Conservation (phyloP, 2,797 vertebrate genomes). For the Falco biarmicus region DNA sequence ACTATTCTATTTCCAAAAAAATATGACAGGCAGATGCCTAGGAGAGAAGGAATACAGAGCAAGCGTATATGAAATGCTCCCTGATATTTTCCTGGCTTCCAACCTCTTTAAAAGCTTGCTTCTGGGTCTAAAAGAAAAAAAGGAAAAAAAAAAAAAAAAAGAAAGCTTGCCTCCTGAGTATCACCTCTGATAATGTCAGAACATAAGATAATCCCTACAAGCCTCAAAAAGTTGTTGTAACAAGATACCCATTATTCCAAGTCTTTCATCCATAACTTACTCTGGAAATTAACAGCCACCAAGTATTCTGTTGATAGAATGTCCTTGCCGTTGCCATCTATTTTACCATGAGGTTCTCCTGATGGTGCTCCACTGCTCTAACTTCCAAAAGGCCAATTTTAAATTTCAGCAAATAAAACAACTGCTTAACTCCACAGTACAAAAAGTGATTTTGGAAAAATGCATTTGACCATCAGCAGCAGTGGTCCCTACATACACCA, state of each 20-base stretch:
- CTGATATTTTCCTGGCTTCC: not conserved
- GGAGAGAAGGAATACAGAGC: not conserved
- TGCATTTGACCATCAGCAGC: not conserved
- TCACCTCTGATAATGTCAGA: not conserved
- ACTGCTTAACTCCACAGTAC: not conserved
- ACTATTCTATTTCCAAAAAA: not conserved
- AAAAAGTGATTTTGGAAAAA: conserved; percentile 7
- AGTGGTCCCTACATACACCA: not conserved
- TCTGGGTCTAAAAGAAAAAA: not conserved
- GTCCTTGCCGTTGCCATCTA: not conserved
- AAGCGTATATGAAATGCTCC: not conserved
- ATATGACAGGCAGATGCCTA: not conserved
- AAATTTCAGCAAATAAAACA: not conserved
- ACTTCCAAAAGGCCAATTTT: not conserved
- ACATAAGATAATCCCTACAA: not conserved
- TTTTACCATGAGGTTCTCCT: not conserved
- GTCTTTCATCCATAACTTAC: not conserved
- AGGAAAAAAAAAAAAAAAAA: not conserved
- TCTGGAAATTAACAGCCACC: not conserved
- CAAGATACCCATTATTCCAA: not conserved
- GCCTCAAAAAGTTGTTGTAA: not conserved
- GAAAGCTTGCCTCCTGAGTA: not conserved
- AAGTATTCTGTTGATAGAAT: not conserved
- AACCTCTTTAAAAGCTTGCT: not conserved
- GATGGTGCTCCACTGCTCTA: not conserved